A percentile compares a stretch with the other conserved stretches of the same genome.
Evolutionary conservation across 2,888 invertebrate species (phyloP).

Genomic region (Megalurothrips usitatus): DNA sequence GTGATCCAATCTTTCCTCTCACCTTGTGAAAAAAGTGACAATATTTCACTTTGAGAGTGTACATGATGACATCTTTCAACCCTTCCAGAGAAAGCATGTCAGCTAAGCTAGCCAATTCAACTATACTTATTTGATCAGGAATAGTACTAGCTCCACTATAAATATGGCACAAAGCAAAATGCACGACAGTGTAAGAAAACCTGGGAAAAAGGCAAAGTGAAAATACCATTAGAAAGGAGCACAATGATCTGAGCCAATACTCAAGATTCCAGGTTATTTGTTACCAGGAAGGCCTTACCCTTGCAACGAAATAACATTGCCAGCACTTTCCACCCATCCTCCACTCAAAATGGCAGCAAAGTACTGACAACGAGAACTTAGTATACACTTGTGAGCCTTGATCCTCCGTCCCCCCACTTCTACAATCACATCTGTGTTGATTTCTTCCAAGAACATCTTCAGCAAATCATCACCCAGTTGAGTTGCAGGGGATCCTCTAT

Average conservation of each 20-base stretch:
- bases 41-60: slow-evolving; percentile 79
- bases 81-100: slow-evolving; percentile 89
- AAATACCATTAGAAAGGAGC: slow-evolving; percentile 27
- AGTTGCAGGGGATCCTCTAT: slow-evolving; percentile 48
- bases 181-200: slow-evolving; percentile 77
- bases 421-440: slow-evolving; percentile 80
- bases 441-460: slow-evolving; percentile 86
- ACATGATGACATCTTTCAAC: slow-evolving; percentile 84
- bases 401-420: slow-evolving; percentile 78
- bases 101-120: slow-evolving; percentile 80
- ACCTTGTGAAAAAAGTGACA: slow-evolving; percentile 94
- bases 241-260: slow-evolving; percentile 1
- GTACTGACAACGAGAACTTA: slow-evolving; percentile 87
- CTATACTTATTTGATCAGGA: slow-evolving; percentile 78
- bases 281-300: slow-evolving; percentile 53
- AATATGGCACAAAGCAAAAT: slow-evolving; percentile 88
- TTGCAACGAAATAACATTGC: slow-evolving; percentile 77
- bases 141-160: slow-evolving; percentile 89
- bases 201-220: slow-evolving; percentile 47
- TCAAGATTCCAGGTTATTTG: background rate
- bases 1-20: slow-evolving; percentile 37
- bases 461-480: slow-evolving; percentile 80
- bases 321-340: slow-evolving; percentile 73
- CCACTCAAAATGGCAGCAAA: slow-evolving; percentile 88
- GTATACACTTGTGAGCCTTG: slow-evolving; percentile 86